Base-by-base conservation (phyloP, 2,797 vertebrate genomes). In the Galagoides demidoff region DNA sequence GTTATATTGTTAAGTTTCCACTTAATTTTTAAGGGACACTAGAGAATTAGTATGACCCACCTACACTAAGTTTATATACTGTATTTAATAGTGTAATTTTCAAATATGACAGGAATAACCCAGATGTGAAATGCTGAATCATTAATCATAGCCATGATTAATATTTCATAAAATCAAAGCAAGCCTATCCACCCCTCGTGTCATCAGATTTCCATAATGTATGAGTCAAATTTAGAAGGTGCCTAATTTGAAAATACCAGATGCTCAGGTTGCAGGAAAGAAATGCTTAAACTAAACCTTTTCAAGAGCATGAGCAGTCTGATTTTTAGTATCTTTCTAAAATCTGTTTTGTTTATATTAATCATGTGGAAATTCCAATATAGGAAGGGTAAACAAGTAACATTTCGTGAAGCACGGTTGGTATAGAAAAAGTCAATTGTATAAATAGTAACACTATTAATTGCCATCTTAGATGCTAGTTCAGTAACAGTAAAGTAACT, bases 111-210 rank as follows among this genome's bases (percentile, higher is more conserved):
- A 98, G 92, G 95, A 97, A 96, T 97, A 97, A 97, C 97, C 97
- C 97, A 97, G 96, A 98, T 98, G 97, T 97, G 97, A 97, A 98
- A 98, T 97, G 97, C 97, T 98, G 97, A 98, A 97, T 98, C 97
- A 97, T 98, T 97, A 97, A 98, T 98, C 97, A 98, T 93, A 97
- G 92, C 94, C 88, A 97, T 95, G 97, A 98, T 98, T 98, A 98
- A 98, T 98, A 97, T 98, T 98, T 98, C 97, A 98, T 98, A 97
- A 98, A 97, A 97, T 98, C 97, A 98, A 97, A 97, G 97, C 83
- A 95, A 97, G 93, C 90, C 97, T 97, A 97, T 96, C 96, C 92
- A 98, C 95, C 96, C 95, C 94, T 97, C 31, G 17, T 97, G 97
- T 91, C 97, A 97, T 95, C 97, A 96, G 95, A 97, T 98, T 97